These are phyloP conservation scores for Diaprepes abbreviatus DNA, from an alignment of 2,888 invertebrate genomes.

Conservation along the genomic window DNA sequence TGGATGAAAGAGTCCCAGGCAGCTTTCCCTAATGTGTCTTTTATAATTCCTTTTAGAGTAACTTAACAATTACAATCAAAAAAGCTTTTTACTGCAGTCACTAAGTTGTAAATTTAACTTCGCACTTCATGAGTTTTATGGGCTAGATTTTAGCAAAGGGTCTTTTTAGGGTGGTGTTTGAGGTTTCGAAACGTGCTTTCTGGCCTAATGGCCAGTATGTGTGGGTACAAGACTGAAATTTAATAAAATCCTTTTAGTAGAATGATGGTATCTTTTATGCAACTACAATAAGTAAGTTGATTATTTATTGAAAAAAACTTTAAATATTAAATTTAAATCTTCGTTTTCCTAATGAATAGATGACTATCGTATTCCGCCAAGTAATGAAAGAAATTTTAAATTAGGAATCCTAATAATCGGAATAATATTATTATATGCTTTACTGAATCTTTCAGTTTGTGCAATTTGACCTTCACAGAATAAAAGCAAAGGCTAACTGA, in stretches of 20 bases:
- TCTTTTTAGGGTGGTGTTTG: background rate
- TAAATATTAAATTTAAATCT: no score
- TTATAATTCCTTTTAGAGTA: slow-evolving; percentile 11
- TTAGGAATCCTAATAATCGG: no score
- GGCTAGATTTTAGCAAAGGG: background rate
- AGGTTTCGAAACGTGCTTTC: background rate
- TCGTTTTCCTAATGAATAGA: no score
- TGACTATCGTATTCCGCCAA: no score
- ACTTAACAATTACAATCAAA: slow-evolving; percentile 8
- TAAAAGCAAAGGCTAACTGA: no score
- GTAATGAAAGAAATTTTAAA: no score
- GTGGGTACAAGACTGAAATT: background rate
- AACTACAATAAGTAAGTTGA: no score
- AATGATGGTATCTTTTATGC: background rate
- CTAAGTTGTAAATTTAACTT: slow-evolving; percentile 1
- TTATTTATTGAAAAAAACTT: no score
- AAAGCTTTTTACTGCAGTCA: background rate
- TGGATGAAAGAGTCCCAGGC: background rate
- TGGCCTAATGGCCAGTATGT: background rate
- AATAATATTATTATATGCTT: no score
- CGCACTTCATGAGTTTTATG: background rate
- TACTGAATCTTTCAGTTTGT: no score
- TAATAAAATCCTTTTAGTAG: background rate
- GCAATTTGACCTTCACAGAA: no score
- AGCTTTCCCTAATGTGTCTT: slow-evolving; percentile 5